Evolutionary conservation across 2,113 vertebrate species (phyloP), one percentile per base, ranked within the genome.

Genomic region (Tricholaema leucomelas): DNA sequence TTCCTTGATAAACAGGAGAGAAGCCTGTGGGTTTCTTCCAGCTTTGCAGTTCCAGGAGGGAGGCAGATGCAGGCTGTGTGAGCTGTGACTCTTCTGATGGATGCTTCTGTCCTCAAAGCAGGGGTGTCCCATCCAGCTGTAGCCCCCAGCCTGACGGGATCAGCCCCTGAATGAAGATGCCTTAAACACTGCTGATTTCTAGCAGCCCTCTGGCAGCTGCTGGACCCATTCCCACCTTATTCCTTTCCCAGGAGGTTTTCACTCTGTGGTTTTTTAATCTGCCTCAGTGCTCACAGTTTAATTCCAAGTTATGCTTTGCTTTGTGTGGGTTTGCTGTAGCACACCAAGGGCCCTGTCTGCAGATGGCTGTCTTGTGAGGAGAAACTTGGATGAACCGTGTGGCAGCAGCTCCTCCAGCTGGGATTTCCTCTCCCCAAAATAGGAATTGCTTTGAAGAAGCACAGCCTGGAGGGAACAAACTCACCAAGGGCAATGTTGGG

Each of bases 51-150:
- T 21, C 35, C 52, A 16, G 66, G 56, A 20, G 27, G 58, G 91
- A 55, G 70, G 50, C 33, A 21, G 33, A 16, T 3, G 5, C 2
- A 4, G 31, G 42, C 36, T 3, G 2, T 27, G 54, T 2, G 5
- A 50, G 48, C 35, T 75, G n/a, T 33, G 58, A 24, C n/a, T 14
- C 6, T 66, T 20, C 72, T 20, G 64, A 17, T 2, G 36, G 36
- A 33, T 1, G 0, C 15, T 3, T 24, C 40, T 14, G n/a, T 8
- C 54, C 24, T 8, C 2, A 0, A 28, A 64, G 81, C 77, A 33
- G 50, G 61, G 42, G 1, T 8, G 54, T 59, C 48, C 5, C 4
- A 38, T 36, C 69, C 8, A 1, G 69, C 65, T 77, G 90, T 3
- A 46, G 19, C 55, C 12, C 44, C 81, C 77, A 63, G 2, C 24